phyloP scores from a whole-genome alignment of 2,888 invertebrate genomes.

The Plusia festucae region DNA sequence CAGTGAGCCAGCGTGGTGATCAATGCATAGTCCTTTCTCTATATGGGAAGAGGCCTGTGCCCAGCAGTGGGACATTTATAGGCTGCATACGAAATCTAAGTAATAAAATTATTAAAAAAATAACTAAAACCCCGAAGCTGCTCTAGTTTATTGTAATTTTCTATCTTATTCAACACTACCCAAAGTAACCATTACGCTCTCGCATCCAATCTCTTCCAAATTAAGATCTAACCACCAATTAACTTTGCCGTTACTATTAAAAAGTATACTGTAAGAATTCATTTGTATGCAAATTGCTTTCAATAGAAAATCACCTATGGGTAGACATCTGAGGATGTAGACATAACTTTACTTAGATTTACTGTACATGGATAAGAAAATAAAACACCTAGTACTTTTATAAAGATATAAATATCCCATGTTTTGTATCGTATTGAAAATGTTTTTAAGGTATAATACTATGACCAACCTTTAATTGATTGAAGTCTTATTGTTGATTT shows the following conservation, averaged over 20 bases:
- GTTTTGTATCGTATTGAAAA: constrained; percentile 12
- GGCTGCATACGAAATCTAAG: too few relatives aligned
- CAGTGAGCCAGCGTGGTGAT: too few relatives aligned
- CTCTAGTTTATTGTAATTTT: background rate
- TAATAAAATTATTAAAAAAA: too few relatives aligned
- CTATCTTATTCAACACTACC: background rate
- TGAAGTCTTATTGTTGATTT: too few relatives aligned
- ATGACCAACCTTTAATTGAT: too few relatives aligned
- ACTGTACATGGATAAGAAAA: constrained; percentile 43
- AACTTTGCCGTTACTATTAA: constrained; percentile 39
- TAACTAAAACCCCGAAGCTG: too few relatives aligned
- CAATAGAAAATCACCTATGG: constrained; percentile 52
- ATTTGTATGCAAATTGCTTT: constrained; percentile 66
- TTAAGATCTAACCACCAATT: constrained; percentile 52
- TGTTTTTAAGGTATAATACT: too few relatives aligned
- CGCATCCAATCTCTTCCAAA: constrained; percentile 39
- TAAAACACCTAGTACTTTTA: too few relatives aligned
- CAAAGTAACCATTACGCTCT: constrained; percentile 18
- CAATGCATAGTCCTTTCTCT: too few relatives aligned
- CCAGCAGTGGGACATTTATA: too few relatives aligned
- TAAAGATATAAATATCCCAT: background rate
- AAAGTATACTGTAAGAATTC: constrained; percentile 55
- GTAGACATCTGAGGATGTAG: constrained; percentile 51
- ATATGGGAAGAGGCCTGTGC: too few relatives aligned
- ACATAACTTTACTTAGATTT: constrained; percentile 36